Base-by-base conservation (phyloP, 2,113 vertebrate species). In the Corythoichthys intestinalis region DNA sequence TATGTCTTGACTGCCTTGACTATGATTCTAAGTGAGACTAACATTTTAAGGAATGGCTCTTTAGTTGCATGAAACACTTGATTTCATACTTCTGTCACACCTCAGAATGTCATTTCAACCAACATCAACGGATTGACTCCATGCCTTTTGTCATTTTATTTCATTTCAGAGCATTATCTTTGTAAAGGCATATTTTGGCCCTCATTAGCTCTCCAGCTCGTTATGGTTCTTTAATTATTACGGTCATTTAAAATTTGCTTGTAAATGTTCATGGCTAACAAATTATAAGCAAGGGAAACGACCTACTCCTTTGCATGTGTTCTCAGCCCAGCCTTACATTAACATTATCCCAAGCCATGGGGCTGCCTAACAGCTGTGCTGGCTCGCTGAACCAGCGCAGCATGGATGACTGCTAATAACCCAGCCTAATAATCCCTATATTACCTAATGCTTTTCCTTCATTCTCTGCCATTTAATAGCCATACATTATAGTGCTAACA, bases 361-460 rank as follows among this genome's bases (percentile, higher is more conserved):
- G 71, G 77, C 79, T 75, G 20, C 67, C 80, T 64, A 78, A 82
- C 82, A 89, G 80, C 77, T 89, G 86, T 73, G 65, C 80, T 66
- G 58, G 67, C 75, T 75, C 75, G 72, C 65, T 88, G 86, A 88
- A 90, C 87, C 87, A 76, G 46, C 81, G 64, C 74, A 75, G 61
- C 77, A 87, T 74, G 87, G 87, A 86, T 85, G 88, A 82, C 80
- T 89, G 86, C 83, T 88, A 87, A 90, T 87, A 90, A 84, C 82
- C 84, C 82, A 86, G 76, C 85, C 84, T 89, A 89, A 87, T 88
- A 86, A 87, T 87, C 79, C 76, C 52, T 66, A 75, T 73, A 77
- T 83, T 84, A 79, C 80, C 77, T 83, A 84, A 88, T 79, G 79
- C 75, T 65, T 83, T 66, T 44, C 81, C 69, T 83, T 68, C 38